Evolutionary conservation across 2,113 vertebrate species (phyloP), one percentile per base, ranked within the genome.

Genomic region (Phalacrocorax carbo): DNA sequence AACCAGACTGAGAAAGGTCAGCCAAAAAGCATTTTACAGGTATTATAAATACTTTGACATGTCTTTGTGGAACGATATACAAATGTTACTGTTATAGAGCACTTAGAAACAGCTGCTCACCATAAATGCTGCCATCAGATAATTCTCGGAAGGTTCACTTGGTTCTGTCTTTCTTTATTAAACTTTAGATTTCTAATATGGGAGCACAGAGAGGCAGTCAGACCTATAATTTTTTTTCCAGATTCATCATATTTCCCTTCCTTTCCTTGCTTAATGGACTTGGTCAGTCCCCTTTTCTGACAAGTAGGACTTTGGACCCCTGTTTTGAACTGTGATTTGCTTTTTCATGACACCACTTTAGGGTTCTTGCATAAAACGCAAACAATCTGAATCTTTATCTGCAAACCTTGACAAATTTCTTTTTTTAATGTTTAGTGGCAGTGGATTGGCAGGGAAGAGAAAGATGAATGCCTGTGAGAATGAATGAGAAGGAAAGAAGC

Each of bases 1-100:
- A 93, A 51, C 29, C 79, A 81, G n/a, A 69, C 71, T 80, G 64
- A 88, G 82, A 96, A 97, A 97, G 94, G 96, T 95, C 93, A 96
- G 32, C 22, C 73, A 76, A 97, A 96, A 93, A 23, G 58, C 82
- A 66, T 3, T 7, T 84, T 88, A 51, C 17, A 38, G 55, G 30
- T 86, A 86, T 86, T 82, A 86, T 13, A 82, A 95, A 93, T 52
- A 88, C 46, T 90, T 32, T 54, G 60, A 73, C 26, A 16, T 8
- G n/a, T 36, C 75, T 82, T 77, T 51, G 58, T 51, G 26, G 64
- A 92, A 83, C 17, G 76, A 90, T 80, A 64, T 13, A 95, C 73
- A 88, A 96, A 94, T 70, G 29, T 73, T 86, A 32, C 82, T 55
- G 17, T 60, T 51, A 51, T 0, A 75, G 48, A 92, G 16, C 73